These are phyloP conservation scores for Nyctibius bracteatus DNA, from an alignment of 2,113 vertebrate genomes.

Conservation along the genomic window DNA sequence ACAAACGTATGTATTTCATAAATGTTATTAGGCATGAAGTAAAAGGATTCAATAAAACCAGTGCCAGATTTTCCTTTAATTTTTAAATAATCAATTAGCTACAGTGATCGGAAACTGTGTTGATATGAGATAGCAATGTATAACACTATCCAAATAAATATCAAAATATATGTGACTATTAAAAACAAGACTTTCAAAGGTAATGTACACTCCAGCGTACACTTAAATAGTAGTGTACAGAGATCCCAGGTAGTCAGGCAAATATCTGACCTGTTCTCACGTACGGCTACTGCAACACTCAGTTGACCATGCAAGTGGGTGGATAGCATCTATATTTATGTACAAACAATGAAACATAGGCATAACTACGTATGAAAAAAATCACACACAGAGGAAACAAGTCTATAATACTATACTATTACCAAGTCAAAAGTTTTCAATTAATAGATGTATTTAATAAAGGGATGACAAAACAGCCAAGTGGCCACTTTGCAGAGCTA, in stretches of 20 bases:
- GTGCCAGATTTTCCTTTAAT: background rate
- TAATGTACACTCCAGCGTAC: background rate
- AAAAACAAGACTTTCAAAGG: background rate
- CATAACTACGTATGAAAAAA: background rate
- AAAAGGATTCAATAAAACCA: background rate
- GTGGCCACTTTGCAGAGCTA: background rate
- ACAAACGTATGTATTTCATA: background rate
- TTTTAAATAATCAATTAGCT: background rate
- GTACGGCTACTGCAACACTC: background rate
- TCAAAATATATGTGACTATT: background rate
- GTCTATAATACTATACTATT: background rate
- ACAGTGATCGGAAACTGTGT: background rate
- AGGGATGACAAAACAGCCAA: background rate
- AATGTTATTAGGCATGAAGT: background rate
- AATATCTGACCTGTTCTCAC: background rate
- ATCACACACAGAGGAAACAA: background rate
- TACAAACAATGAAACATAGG: background rate
- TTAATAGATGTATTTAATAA: background rate
- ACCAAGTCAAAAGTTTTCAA: background rate
- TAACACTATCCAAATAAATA: background rate
- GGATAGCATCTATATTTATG: background rate
- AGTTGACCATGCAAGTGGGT: background rate
- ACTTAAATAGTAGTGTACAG: background rate
- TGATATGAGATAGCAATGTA: background rate
- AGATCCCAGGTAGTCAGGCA: background rate